Evolutionary conservation across 53 echinoderm and acorn worm genomes (phyloP).

Genomic region (Actinopyga echinites): DNA sequence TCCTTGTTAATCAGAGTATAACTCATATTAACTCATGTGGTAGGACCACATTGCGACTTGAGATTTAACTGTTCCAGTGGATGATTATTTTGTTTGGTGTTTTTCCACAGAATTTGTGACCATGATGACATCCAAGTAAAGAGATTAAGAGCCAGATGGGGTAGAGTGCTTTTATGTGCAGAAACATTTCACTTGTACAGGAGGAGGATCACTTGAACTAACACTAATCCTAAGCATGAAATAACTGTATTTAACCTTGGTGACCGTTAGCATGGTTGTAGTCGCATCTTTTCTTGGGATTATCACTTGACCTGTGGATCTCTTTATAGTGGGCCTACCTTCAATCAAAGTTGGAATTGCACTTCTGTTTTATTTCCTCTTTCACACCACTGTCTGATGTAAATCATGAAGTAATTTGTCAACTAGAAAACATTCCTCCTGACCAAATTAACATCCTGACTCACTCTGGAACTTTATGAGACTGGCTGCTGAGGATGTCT

Average conservation of each 20-base stretch:
- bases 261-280: neutral
- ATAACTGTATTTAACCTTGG: slow-evolving; percentile 1
- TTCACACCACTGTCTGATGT: neutral
- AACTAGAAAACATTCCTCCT: too few species aligned
- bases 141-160: neutral
- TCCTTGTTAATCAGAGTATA: too few species aligned
- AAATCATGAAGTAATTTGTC: slow-evolving; percentile 31
- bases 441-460: too few species aligned
- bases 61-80: too few species aligned
- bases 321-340: neutral
- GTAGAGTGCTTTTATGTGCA: slow-evolving; percentile 1
- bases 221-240: slow-evolving; percentile 28
- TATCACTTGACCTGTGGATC: neutral
- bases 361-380: slow-evolving; percentile 2
- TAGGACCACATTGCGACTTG: too few species aligned
- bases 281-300: neutral
- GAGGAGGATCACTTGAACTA: slow-evolving; percentile 37
- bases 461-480: too few species aligned
- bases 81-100: slow-evolving; percentile 32
- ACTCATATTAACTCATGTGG: too few species aligned
- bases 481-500: neutral
- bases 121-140: slow-evolving; percentile 79
- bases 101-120: slow-evolving; percentile 70
- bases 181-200: slow-evolving; percentile 34
- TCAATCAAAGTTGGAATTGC: slow-evolving; percentile 3